Evolutionary conservation across 2,888 invertebrate genomes (phyloP), one percentile per base, ranked within the genome.

Genomic region (Pachliopta kotzebuea): DNA sequence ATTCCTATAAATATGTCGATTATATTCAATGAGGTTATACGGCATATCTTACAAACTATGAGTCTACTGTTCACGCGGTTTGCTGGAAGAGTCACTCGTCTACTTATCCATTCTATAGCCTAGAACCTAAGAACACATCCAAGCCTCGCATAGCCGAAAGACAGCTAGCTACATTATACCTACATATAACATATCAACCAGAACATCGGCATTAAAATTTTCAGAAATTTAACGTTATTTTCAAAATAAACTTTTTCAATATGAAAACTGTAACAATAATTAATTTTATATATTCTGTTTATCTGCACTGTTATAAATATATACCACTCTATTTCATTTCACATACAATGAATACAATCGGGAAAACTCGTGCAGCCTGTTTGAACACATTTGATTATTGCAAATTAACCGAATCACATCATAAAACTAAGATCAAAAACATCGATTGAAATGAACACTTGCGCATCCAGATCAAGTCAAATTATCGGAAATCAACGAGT

Each of bases 301-400:
- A 53, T 62, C 17, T 42, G 31, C 37, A 8, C 3, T 17, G 21
- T 18, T 37, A 54, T 50, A 59, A 59, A 54, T 59, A 63, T 31
- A 6, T n/a, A n/a, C 26, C n/a, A 58, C 31, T 52, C 17, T 49
- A 55, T 45, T 60, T 42, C 60, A 24, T 21, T 50, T 60, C 59
- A 56, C 50, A 31, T 37, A 26, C 31, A 37, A 37, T 60, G 56
- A 56, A 64, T 56, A 56, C 49, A 63, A 50, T 64, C 21, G 50
- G 42, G 50, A 26, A 20, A 18, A 52, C 8, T 52, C 18, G 50
- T 56, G 60, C 56, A 60, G 60, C 26, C 56, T 26, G 60, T 26
- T 21, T 65, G 64, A 65, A 65, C 64, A 60, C 60, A 65, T 65
- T 20, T 50, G 49, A 42, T 64, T 60, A 64, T 60, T 65, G 60